Evolutionary conservation across 2,888 invertebrate species (phyloP).

Genomic region (Apotomis capreana): DNA sequence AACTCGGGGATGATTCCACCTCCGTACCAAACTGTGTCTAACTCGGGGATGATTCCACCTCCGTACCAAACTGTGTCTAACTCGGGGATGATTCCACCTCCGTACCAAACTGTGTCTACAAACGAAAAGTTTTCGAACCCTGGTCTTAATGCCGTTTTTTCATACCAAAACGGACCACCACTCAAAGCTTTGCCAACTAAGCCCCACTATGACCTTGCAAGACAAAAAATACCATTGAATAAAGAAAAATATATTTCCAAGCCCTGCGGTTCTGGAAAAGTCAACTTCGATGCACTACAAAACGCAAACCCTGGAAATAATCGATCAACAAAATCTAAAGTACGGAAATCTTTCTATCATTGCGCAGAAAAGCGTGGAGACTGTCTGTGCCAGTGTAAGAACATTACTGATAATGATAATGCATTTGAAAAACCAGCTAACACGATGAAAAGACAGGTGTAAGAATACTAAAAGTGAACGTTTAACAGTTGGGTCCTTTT

Average conservation of each 20-base stretch:
- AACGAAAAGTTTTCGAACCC: neutral
- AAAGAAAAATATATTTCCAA: too few relatives aligned
- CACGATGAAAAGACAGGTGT: neutral
- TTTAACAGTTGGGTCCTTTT: too few relatives aligned
- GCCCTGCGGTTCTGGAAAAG: too few relatives aligned
- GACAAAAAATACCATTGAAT: too few relatives aligned
- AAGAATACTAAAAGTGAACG: too few relatives aligned
- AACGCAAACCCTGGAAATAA: neutral
- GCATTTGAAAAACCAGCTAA: neutral
- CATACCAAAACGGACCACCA: neutral
- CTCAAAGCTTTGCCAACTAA: neutral
- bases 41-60: neutral
- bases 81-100: too few relatives aligned
- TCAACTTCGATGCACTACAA: neutral
- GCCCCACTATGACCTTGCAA: neutral
- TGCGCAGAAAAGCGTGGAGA: neutral
- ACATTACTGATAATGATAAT: neutral
- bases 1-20: neutral
- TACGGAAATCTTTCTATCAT: neutral
- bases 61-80: too few relatives aligned
- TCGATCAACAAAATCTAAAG: too few relatives aligned
- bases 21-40: too few relatives aligned
- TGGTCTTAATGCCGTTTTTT: neutral
- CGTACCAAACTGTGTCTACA: neutral
- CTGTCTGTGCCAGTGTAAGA: conserved; percentile 1